Percentiles rank a stretch among this genome's conserved stretches.
Conservation (phyloP, 2,888 invertebrate genomes). For the Drosophila anomelani region DNA sequence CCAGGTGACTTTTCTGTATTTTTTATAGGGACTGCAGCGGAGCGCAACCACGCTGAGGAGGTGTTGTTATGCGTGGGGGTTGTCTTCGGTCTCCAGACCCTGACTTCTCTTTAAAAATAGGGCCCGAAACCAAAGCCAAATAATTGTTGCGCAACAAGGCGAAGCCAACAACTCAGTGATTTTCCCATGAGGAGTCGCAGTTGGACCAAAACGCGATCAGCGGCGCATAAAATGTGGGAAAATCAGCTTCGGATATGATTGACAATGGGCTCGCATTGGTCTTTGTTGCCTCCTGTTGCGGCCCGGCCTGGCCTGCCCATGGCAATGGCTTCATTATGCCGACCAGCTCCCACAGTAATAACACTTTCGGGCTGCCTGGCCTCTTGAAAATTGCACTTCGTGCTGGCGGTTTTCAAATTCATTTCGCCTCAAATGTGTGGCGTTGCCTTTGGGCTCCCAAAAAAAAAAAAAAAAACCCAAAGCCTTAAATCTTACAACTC, state of each 20-base stretch:
- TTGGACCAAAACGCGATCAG: conserved; percentile 45
- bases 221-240: conserved; percentile 73
- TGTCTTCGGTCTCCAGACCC: conserved; percentile 1
- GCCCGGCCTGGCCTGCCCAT: conserved; percentile 22
- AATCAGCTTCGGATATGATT: conserved; percentile 61
- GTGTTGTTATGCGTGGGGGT: conserved; percentile 33
- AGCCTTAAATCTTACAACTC: conserved; percentile 7
- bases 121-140: conserved; percentile 35
- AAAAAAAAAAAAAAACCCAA: conserved; percentile 13
- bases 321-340: conserved; percentile 71
- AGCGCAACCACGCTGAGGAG: conserved; percentile 50
- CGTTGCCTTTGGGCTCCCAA: conserved; percentile 50
- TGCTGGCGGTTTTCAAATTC: conserved; percentile 64
- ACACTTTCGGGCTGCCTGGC: conserved; percentile 27
- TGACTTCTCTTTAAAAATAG: conserved; percentile 10
- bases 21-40: conserved; percentile 47
- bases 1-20: conserved; percentile 9
- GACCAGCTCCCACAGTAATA: conserved; percentile 68
- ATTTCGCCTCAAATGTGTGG: conserved; percentile 58
- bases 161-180: conserved; percentile 67
- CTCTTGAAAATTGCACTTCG: conserved; percentile 74
- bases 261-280: conserved; percentile 53
- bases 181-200: conserved; percentile 67
- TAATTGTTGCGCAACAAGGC: conserved; percentile 57
- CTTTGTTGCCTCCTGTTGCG: conserved; percentile 5